Conservation (phyloP, 2,797 vertebrate species). For the Poeciliopsis paucimaculata region DNA sequence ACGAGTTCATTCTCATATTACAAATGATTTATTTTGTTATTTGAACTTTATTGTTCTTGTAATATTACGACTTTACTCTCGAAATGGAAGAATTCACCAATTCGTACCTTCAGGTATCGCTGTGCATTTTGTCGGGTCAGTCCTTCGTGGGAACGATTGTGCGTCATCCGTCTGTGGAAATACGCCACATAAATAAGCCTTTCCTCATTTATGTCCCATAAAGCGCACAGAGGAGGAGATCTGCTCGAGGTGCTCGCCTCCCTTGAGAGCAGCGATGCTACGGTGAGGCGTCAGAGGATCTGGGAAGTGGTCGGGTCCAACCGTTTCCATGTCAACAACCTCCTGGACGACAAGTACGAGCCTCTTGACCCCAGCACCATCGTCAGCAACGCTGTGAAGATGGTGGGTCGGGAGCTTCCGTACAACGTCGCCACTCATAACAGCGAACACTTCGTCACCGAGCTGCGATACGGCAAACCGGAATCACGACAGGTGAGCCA, state of each 20-base stretch:
- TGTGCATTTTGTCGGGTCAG: not conserved
- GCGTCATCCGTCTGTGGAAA: not conserved
- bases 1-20: too few species aligned
- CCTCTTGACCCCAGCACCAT: not conserved
- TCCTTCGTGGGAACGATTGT: not conserved
- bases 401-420: slow-evolving; percentile 15
- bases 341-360: not conserved
- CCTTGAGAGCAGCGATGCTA: not conserved
- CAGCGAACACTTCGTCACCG: slow-evolving; percentile 85
- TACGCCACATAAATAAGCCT: not conserved
- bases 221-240: not conserved
- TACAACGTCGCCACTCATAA: slow-evolving; percentile 73
- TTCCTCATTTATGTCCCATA: not conserved
- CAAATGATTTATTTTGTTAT: too few species aligned
- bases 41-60: too few species aligned
- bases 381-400: not conserved
- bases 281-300: not conserved
- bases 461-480: slow-evolving; percentile 78
- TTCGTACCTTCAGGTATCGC: not conserved
- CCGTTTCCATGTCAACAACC: slow-evolving; percentile 53
- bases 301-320: slow-evolving; percentile 9
- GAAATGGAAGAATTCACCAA: not conserved
- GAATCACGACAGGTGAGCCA: slow-evolving; percentile 69
- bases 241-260: not conserved
- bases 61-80: too few species aligned